A percentile compares a stretch with the other conserved stretches of the same genome.
phyloP scores from a whole-genome alignment of 1,140 invertebrate species.

The Diorhabda elongata region DNA sequence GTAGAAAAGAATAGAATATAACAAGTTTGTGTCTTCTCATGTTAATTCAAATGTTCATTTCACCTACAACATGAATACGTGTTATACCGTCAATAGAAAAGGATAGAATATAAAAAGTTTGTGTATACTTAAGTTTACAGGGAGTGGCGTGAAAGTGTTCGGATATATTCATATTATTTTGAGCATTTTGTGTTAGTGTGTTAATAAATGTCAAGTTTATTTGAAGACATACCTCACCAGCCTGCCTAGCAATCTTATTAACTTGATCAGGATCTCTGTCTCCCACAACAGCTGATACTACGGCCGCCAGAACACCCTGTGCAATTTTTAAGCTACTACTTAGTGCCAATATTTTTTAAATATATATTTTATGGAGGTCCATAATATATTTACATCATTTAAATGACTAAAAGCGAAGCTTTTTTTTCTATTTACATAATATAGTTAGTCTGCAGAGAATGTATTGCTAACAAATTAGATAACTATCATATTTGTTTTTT shows the following conservation, averaged over 20 bases:
- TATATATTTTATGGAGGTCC: constrained; percentile 21
- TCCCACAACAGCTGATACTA: constrained; percentile 82
- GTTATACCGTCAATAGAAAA: too few relatives aligned
- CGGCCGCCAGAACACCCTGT: constrained; percentile 84
- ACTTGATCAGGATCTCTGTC: constrained; percentile 84
- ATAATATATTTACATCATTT: not conserved
- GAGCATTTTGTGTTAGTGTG: too few relatives aligned
- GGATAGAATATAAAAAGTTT: too few relatives aligned
- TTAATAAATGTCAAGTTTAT: too few relatives aligned
- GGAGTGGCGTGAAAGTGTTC: too few relatives aligned
- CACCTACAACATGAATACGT: too few relatives aligned
- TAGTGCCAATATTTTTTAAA: constrained; percentile 27
- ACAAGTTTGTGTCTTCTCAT: too few relatives aligned
- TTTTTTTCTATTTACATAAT: not conserved
- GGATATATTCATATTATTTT: too few relatives aligned
- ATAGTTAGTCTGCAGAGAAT: not conserved
- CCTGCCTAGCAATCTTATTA: constrained; percentile 86
- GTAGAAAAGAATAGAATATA: too few relatives aligned
- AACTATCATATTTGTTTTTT: too few relatives aligned
- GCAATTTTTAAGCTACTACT: constrained; percentile 45
- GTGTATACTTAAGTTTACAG: too few relatives aligned
- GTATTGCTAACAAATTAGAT: not conserved
- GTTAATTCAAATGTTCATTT: too few relatives aligned
- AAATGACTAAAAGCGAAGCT: constrained; percentile 28
- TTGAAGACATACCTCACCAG: constrained; percentile 76